Conservation (phyloP, 1,140 invertebrate species). For the Stenopsyche tienmushanensis region DNA sequence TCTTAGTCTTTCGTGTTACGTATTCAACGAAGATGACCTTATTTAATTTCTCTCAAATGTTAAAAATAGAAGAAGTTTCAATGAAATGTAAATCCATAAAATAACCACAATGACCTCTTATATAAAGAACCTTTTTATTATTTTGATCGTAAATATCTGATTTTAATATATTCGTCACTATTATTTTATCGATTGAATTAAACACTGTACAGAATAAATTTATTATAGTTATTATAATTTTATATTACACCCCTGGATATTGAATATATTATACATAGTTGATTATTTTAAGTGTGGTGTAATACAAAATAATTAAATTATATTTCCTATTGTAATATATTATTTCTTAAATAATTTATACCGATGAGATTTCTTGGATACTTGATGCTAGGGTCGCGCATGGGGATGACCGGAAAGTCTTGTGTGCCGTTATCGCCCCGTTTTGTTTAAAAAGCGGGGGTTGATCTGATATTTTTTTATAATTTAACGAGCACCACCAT, state of each 20-base stretch:
- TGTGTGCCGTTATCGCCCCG: too few relatives aligned
- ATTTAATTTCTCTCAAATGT: too few relatives aligned
- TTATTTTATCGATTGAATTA: slow-evolving; percentile 53
- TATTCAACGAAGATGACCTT: slow-evolving; percentile 28
- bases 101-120: slow-evolving; percentile 59
- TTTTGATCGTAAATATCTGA: slow-evolving; percentile 56
- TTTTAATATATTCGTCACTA: slow-evolving; percentile 60
- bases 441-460: too few relatives aligned
- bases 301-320: slow-evolving; percentile 38
- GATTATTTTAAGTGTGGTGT: slow-evolving; percentile 34
- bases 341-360: slow-evolving; percentile 33
- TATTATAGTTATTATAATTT: slow-evolving; percentile 34
- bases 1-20: slow-evolving; percentile 11
- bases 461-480: too few relatives aligned
- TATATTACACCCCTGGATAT: slow-evolving; percentile 14
- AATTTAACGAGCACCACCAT: too few relatives aligned
- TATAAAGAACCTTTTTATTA: slow-evolving; percentile 57
- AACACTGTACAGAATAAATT: slow-evolving; percentile 35
- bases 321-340: slow-evolving; percentile 40
- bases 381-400: too few relatives aligned
- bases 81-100: slow-evolving; percentile 34
- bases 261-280: slow-evolving; percentile 4
- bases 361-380: slow-evolving; percentile 35
- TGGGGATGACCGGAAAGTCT: too few relatives aligned
- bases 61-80: slow-evolving; percentile 19